phyloP scores from a whole-genome alignment of 2,888 invertebrate genomes.

The Monopis laevigella region DNA sequence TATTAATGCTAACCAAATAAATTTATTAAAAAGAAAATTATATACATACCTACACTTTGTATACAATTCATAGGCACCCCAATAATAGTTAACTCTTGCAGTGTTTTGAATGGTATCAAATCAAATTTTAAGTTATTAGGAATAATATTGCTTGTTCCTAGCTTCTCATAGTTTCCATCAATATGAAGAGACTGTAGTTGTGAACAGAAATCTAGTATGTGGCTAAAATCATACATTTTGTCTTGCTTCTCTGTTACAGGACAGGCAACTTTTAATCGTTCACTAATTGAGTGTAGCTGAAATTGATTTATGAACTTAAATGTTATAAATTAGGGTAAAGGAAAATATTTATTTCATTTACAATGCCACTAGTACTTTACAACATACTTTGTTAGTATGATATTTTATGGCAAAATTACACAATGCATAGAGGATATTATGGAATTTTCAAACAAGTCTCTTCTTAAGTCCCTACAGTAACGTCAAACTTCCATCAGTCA shows the following conservation, averaged over 20 bases:
- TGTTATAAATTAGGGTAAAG: no score
- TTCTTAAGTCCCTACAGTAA: no score
- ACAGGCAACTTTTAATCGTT: conserved; percentile 86
- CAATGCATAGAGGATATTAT: no score
- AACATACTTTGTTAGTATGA: no score
- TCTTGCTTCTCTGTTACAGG: conserved; percentile 81
- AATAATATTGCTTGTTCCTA: conserved; percentile 85
- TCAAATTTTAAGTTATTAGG: conserved; percentile 84
- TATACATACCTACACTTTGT: conserved; percentile 62
- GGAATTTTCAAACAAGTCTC: no score
- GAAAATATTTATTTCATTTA: no score
- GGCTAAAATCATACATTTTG: conserved; percentile 87
- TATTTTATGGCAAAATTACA: no score
- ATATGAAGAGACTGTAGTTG: conserved; percentile 76
- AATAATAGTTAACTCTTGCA: conserved; percentile 76
- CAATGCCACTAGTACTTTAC: no score
- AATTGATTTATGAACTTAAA: no score
- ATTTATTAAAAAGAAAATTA: no score
- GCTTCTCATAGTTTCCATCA: conserved; percentile 71
- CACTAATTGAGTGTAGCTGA: conserved; percentile 91
- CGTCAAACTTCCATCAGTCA: no score
- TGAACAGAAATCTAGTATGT: conserved; percentile 88
- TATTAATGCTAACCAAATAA: no score
- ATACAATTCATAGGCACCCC: conserved; percentile 76
- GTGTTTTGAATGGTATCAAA: conserved; percentile 81